Percentiles rank a stretch among this genome's conserved stretches.
Evolutionary conservation across 1,140 invertebrate genomes (phyloP).

Genomic region (Drosophila sp.): DNA sequence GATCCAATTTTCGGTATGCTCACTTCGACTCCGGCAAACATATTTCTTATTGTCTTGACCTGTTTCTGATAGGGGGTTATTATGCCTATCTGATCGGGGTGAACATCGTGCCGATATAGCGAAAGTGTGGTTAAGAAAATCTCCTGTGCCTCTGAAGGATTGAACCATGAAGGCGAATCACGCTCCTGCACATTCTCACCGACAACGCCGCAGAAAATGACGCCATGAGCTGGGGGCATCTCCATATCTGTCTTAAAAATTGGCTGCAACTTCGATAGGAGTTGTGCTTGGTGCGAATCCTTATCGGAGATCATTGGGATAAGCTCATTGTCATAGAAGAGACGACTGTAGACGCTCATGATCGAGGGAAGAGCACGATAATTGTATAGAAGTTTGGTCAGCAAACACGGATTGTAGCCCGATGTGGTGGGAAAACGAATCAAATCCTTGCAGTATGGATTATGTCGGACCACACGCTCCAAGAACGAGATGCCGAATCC

Average conservation of each 20-base stretch:
- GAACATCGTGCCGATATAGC: conserved; percentile 87
- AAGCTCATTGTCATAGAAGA: conserved; percentile 89
- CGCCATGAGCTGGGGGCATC: conserved; percentile 85
- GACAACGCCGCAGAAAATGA: conserved; percentile 92
- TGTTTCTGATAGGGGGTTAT: conserved; percentile 97
- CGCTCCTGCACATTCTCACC: conserved; percentile 89
- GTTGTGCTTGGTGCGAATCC: conserved; percentile 50
- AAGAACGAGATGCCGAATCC: conserved; percentile 90
- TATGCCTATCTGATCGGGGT: conserved; percentile 91
- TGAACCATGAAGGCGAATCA: conserved; percentile 95
- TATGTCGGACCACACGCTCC: conserved; percentile 86
- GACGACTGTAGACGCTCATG: conserved; percentile 88
- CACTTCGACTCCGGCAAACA: conserved; percentile 85
- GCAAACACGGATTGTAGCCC: conserved; percentile 87
- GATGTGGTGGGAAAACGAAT: conserved; percentile 79
- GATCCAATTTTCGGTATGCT: conserved; percentile 93
- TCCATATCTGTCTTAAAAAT: conserved; percentile 18
- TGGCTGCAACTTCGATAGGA: conserved; percentile 39
- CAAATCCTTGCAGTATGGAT: conserved; percentile 87
- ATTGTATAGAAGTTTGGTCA: conserved; percentile 90
- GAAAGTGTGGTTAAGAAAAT: conserved; percentile 84
- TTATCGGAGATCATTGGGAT: conserved; percentile 71
- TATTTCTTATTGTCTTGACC: conserved; percentile 84
- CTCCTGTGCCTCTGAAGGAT: conserved; percentile 91
- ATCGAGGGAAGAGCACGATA: conserved; percentile 93